These are phyloP conservation scores for Tinea trinotella DNA, from an alignment of 2,888 invertebrate species.

Conservation along the genomic window DNA sequence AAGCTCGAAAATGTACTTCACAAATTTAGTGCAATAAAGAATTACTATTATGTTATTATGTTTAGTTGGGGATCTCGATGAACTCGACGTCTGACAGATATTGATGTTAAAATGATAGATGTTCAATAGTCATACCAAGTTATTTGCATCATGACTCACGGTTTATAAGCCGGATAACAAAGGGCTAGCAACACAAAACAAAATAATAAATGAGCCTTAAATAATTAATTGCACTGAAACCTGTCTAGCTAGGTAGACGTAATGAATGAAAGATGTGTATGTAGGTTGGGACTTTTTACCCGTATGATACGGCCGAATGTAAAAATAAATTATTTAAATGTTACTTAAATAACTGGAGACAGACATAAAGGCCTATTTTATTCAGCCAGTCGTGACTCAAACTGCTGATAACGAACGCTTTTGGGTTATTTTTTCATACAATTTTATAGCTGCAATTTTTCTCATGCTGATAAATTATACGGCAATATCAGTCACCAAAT, in stretches of 20 bases:
- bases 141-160: not conserved
- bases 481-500: too few species aligned
- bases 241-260: not conserved
- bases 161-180: conserved; percentile 22
- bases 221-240: not conserved
- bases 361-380: too few species aligned
- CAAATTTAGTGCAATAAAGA: too few species aligned
- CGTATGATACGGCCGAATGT: not conserved
- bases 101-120: not conserved
- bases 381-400: too few species aligned
- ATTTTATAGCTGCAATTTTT: too few species aligned
- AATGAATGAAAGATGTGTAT: not conserved
- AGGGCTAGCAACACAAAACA: conserved; percentile 37
- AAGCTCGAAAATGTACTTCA: too few species aligned
- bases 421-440: too few species aligned
- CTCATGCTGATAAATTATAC: too few species aligned
- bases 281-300: not conserved
- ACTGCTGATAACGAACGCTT: too few species aligned
- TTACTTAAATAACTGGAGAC: too few species aligned
- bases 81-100: not conserved
- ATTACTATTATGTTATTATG: too few species aligned
- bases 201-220: conserved; percentile 26
- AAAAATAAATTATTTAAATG: not conserved
- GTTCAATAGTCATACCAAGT: not conserved
- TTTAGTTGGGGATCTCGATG: too few species aligned